Conservation (phyloP, 2,888 invertebrate species). For the Eugnorisma glareosa region DNA sequence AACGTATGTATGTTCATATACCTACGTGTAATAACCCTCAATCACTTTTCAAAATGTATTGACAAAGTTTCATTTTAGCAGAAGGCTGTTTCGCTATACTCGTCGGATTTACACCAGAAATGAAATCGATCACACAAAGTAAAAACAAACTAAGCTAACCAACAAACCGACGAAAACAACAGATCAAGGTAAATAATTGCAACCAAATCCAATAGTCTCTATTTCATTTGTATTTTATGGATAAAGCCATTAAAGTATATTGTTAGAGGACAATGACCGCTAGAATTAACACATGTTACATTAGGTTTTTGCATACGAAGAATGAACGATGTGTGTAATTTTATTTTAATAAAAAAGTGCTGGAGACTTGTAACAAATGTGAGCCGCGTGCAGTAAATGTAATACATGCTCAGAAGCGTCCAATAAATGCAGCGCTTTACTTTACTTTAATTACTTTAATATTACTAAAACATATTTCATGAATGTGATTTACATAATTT, state of each 20-base stretch:
- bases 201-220: slow-evolving; percentile 35
- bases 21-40: neutral
- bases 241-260: slow-evolving; percentile 33
- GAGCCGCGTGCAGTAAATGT: slow-evolving; percentile 39
- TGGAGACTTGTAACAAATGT: slow-evolving; percentile 57
- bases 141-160: slow-evolving; percentile 9
- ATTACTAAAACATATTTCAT: slow-evolving; percentile 27
- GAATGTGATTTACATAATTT: slow-evolving; percentile 3
- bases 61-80: neutral
- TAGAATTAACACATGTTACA: slow-evolving; percentile 58
- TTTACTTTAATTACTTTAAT: too few relatives aligned
- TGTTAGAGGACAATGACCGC: slow-evolving; percentile 59
- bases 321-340: slow-evolving; percentile 48
- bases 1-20: too few relatives aligned
- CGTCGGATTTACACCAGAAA: neutral
- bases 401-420: slow-evolving; percentile 17
- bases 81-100: slow-evolving; percentile 3
- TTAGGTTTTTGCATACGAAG: slow-evolving; percentile 48
- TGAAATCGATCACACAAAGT: neutral
- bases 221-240: slow-evolving; percentile 41
- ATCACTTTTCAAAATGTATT: neutral
- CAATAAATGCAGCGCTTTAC: slow-evolving; percentile 32
- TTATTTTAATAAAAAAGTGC: slow-evolving; percentile 61
- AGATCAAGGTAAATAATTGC: slow-evolving; percentile 32
- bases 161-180: slow-evolving; percentile 20